Percentiles rank a stretch among this genome's conserved stretches.
Evolutionary conservation across 2,113 vertebrate species (phyloP).

Genomic region (Centropristis striata): DNA sequence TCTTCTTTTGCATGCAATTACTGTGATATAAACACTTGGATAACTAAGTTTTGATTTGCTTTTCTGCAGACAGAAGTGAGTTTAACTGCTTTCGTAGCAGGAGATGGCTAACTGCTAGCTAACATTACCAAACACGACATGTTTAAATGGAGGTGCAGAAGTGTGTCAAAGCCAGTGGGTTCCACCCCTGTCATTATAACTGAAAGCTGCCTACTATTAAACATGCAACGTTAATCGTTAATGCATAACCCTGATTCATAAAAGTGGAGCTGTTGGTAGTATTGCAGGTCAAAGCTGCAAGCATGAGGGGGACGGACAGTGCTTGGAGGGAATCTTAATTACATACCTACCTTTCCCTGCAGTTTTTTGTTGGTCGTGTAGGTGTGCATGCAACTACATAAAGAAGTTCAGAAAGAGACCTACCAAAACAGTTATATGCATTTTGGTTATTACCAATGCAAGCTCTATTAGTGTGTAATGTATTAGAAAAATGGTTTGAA

Average conservation of each 20-base stretch:
- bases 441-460: neutral
- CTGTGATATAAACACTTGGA: neutral
- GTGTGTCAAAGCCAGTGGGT: conserved; percentile 37
- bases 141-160: conserved; percentile 67
- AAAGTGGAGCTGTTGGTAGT: neutral
- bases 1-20: fast-evolving
- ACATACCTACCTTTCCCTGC: conserved; percentile 3
- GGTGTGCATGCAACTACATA: neutral
- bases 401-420: neutral
- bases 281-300: neutral
- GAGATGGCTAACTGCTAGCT: conserved; percentile 62
- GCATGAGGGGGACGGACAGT: neutral
- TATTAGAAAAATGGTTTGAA: conserved; percentile 23
- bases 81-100: conserved; percentile 23
- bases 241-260: neutral
- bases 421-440: neutral
- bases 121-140: conserved; percentile 37
- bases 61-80: conserved; percentile 10
- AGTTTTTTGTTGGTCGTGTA: neutral
- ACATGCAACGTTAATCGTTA: neutral
- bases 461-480: neutral
- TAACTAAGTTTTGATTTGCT: neutral
- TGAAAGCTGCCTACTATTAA: neutral
- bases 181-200: neutral
- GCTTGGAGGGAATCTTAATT: conserved; percentile 24